Conservation (phyloP, 2,113 vertebrate genomes). For the Kryptolebias marmoratus region DNA sequence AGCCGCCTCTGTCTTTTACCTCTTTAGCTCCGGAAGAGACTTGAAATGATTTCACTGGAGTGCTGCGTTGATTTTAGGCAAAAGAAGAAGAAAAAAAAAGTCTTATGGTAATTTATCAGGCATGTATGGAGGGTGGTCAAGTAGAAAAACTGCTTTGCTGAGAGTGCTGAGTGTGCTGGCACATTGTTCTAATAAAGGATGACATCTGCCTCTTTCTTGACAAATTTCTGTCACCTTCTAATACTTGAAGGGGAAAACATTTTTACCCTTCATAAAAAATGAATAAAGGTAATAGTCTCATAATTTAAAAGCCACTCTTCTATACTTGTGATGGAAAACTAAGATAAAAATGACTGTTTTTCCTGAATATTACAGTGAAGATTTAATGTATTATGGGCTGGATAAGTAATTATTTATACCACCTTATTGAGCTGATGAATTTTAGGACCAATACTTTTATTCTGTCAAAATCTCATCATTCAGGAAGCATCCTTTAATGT, state of each 20-base stretch:
- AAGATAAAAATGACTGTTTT: neutral
- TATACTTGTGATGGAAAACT: neutral
- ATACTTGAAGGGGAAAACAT: neutral
- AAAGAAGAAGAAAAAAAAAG: neutral
- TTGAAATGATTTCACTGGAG: neutral
- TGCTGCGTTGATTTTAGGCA: neutral
- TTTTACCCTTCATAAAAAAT: neutral
- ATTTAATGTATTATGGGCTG: neutral
- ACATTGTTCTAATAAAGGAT: neutral
- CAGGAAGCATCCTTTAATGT: neutral
- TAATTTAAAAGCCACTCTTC: neutral
- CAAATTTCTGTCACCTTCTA: neutral
- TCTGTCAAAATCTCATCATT: no score
- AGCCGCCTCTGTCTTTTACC: neutral
- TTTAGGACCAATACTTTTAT: no score
- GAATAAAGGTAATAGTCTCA: neutral
- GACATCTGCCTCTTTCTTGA: neutral
- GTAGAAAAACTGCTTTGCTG: constrained; percentile 5
- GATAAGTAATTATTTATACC: no score
- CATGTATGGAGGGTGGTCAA: neutral
- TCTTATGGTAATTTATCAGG: neutral
- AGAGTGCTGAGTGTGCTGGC: neutral
- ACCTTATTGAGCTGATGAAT: no score
- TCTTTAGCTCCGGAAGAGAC: neutral
- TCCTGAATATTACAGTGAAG: neutral